Conservation (phyloP, 2,888 invertebrate species). For the Corbicula japonica region DNA sequence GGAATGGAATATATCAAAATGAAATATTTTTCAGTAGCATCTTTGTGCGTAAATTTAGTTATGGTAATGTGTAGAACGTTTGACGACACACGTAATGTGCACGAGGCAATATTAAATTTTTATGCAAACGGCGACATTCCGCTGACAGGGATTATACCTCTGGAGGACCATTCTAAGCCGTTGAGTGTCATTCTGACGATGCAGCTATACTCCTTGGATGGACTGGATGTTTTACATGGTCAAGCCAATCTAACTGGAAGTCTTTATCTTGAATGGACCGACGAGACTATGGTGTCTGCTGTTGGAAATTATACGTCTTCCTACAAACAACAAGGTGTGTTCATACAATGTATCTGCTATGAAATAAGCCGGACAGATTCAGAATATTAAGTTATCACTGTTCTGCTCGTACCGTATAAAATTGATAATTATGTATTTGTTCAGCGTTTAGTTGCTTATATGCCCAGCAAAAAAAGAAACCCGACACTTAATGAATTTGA, state of each 20-base stretch:
- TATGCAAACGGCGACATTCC: slow-evolving; percentile 34
- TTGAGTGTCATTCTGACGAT: slow-evolving; percentile 26
- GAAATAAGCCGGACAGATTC: too few species aligned
- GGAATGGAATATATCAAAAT: too few species aligned
- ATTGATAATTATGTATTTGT: too few species aligned
- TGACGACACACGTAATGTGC: slow-evolving; percentile 12
- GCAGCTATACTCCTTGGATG: slow-evolving; percentile 40
- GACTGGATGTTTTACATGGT: slow-evolving; percentile 37
- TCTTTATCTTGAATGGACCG: slow-evolving; percentile 39
- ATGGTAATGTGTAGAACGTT: slow-evolving; percentile 3
- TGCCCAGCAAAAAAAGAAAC: too few species aligned
- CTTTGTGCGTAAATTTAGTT: neutral
- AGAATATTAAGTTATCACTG: too few species aligned
- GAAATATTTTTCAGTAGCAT: neutral
- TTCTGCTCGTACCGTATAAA: too few species aligned
- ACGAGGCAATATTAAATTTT: slow-evolving; percentile 25
- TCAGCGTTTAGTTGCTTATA: too few species aligned
- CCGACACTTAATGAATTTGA: too few species aligned
- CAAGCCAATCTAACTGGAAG: slow-evolving; percentile 41
- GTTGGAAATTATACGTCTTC: slow-evolving; percentile 36
- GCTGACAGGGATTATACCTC: slow-evolving; percentile 37
- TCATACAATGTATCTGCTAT: too few species aligned
- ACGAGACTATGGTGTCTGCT: slow-evolving; percentile 18
- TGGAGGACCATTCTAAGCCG: slow-evolving; percentile 18
- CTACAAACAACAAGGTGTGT: slow-evolving; percentile 12